phyloP scores from a whole-genome alignment of 2,888 invertebrate species.

The Perizoma flavofasciatum region DNA sequence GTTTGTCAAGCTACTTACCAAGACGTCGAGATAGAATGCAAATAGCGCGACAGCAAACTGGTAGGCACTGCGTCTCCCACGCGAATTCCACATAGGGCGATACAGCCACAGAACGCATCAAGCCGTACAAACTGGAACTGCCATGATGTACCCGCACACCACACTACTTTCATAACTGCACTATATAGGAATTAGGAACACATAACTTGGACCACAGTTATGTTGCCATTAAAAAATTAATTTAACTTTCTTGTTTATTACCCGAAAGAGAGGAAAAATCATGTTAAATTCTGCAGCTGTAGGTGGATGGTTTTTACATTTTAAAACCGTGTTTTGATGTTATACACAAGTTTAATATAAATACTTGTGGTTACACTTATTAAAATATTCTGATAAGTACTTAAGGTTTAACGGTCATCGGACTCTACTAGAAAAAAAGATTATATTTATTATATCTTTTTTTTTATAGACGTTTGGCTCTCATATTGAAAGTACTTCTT shows the following conservation, averaged over 20 bases:
- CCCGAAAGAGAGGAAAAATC: not conserved
- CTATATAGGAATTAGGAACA: not conserved
- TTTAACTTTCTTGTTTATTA: no score
- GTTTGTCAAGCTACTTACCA: constrained; percentile 12
- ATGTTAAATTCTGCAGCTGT: not conserved
- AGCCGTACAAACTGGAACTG: constrained; percentile 26
- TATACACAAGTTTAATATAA: constrained; percentile 41
- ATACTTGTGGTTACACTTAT: constrained; percentile 51
- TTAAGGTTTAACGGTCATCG: constrained; percentile 46
- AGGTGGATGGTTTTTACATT: no score
- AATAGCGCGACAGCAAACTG: constrained; percentile 55
- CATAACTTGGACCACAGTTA: not conserved
- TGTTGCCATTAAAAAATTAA: no score
- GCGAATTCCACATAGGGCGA: constrained; percentile 68
- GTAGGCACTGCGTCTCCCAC: constrained; percentile 59
- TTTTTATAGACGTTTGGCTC: no score
- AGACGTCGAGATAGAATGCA: constrained; percentile 49
- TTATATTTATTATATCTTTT: no score
- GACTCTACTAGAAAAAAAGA: constrained; percentile 38
- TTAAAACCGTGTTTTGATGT: no score
- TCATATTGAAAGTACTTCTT: no score
- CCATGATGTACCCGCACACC: constrained; percentile 35
- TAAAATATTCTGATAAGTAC: constrained; percentile 41
- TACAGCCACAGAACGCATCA: constrained; percentile 29
- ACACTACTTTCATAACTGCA: constrained; percentile 28